These are phyloP conservation scores for Pseudomyrmex pallidus DNA, from an alignment of 1,140 invertebrate genomes.

Conservation along the genomic window DNA sequence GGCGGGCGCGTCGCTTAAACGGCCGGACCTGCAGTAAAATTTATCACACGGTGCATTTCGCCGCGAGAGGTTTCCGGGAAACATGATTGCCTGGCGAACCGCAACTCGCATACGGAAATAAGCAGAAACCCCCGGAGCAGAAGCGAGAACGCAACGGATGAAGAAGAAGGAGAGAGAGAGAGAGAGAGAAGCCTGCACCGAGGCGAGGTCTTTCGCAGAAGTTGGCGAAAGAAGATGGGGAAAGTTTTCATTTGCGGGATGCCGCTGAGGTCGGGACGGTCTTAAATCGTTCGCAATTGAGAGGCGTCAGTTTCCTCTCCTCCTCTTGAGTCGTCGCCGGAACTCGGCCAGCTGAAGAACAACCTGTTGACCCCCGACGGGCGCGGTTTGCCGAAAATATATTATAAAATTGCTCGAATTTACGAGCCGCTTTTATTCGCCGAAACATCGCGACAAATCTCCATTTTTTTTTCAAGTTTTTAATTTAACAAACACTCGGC, in stretches of 20 bases:
- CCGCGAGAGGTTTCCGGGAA: conserved; percentile 33
- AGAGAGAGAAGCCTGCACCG: conserved; percentile 45
- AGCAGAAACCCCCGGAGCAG: conserved; percentile 68
- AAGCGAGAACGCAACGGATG: neutral
- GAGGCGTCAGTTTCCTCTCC: conserved; percentile 61
- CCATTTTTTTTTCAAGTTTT: neutral
- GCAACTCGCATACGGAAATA: conserved; percentile 72
- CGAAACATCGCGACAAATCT: neutral
- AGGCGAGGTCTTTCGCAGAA: conserved; percentile 58
- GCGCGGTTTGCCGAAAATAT: neutral
- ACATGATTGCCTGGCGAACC: conserved; percentile 63
- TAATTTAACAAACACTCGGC: too few species aligned
- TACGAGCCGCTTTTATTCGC: neutral
- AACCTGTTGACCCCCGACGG: conserved; percentile 72
- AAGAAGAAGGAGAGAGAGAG: too few species aligned
- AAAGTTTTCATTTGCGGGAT: conserved; percentile 75
- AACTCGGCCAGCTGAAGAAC: conserved; percentile 65
- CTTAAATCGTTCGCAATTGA: conserved; percentile 73
- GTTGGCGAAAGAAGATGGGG: conserved; percentile 67
- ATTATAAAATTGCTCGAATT: neutral
- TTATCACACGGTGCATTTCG: conserved; percentile 35
- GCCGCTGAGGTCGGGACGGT: conserved; percentile 66
- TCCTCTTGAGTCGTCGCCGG: conserved; percentile 61
- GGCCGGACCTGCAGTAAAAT: conserved; percentile 42
- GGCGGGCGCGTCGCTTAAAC: conserved; percentile 19